These are phyloP conservation scores for Leptobrachium leishanense DNA, from an alignment of 2,113 vertebrate genomes.

Conservation along the genomic window DNA sequence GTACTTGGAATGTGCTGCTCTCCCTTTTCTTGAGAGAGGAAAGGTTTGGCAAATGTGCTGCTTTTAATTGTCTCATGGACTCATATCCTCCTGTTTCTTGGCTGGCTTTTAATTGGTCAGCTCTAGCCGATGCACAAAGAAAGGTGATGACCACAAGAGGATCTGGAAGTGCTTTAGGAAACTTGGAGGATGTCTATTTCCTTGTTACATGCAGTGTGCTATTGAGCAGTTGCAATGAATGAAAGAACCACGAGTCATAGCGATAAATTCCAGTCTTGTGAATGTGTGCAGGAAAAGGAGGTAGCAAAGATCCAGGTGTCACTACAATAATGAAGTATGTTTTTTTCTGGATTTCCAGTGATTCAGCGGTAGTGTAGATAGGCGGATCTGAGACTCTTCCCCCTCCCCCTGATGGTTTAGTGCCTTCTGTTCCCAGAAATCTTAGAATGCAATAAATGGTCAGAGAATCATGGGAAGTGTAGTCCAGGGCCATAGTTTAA, in stretches of 20 bases:
- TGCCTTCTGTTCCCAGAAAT: no score
- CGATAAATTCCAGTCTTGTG: neutral
- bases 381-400: no score
- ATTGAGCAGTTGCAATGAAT: conserved; percentile 6
- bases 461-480: no score
- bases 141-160: conserved; percentile 28
- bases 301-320: neutral
- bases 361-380: neutral
- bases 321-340: neutral
- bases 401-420: no score
- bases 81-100: no score
- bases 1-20: no score
- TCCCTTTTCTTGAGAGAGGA: no score
- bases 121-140: neutral
- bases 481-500: no score
- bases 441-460: no score
- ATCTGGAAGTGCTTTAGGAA: conserved; percentile 37
- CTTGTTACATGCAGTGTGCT: neutral
- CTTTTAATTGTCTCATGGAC: no score
- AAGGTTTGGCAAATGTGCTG: no score
- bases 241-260: neutral
- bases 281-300: conserved; percentile 5
- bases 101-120: no score
- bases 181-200: conserved; percentile 19
- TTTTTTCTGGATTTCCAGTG: neutral